Conservation (phyloP, 2,797 vertebrate species). For the Siniperca obscura region DNA sequence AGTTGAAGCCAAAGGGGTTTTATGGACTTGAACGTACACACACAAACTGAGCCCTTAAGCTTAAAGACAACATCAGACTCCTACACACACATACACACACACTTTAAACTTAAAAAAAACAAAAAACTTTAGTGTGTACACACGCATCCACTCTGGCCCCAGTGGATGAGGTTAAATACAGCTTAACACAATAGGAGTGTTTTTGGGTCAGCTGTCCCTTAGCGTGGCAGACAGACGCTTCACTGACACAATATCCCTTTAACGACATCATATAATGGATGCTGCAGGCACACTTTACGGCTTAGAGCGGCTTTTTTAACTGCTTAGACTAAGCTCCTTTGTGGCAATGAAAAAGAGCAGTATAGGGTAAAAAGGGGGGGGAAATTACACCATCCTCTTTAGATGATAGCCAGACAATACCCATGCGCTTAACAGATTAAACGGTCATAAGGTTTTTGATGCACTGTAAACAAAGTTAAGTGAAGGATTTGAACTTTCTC, state of each 20-base stretch:
- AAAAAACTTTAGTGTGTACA: not conserved
- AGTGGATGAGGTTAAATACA: slow-evolving; percentile 59
- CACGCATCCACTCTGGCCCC: not conserved
- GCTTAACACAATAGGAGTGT: slow-evolving; percentile 68
- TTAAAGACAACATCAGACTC: slow-evolving; percentile 3
- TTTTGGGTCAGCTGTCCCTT: slow-evolving; percentile 69
- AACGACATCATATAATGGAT: slow-evolving; percentile 60
- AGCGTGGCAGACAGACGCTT: slow-evolving; percentile 50
- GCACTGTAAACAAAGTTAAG: slow-evolving; percentile 63
- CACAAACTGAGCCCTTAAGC: slow-evolving; percentile 18
- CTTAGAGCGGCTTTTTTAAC: slow-evolving; percentile 72
- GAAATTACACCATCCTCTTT: slow-evolving; percentile 53
- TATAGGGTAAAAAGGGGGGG: slow-evolving; percentile 20
- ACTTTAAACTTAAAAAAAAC: not conserved
- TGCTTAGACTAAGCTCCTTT: slow-evolving; percentile 78
- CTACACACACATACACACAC: not conserved
- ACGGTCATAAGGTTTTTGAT: slow-evolving; percentile 47
- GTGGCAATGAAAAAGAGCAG: slow-evolving; percentile 57
- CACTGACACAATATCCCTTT: slow-evolving; percentile 59
- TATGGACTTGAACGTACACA: not conserved
- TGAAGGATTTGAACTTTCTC: slow-evolving; percentile 63
- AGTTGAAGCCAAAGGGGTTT: not conserved
- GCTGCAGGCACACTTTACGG: slow-evolving; percentile 70
- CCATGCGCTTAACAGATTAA: slow-evolving; percentile 72
- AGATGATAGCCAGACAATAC: slow-evolving; percentile 70